Evolutionary conservation across 1,140 invertebrate species (phyloP).

Genomic region (Trichogramma pretiosum): DNA sequence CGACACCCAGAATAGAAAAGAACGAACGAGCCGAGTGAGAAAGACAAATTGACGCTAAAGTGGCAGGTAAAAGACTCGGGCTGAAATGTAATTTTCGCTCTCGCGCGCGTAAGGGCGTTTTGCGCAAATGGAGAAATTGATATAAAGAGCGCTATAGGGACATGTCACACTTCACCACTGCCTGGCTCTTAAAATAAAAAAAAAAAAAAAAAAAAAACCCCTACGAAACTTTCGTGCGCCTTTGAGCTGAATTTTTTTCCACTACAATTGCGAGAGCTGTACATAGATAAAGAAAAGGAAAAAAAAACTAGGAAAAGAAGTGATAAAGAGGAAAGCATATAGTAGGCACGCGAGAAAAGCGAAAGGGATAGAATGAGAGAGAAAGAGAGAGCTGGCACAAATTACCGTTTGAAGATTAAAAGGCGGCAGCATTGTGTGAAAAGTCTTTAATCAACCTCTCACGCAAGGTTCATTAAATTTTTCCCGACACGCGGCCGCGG

Average conservation of each 20-base stretch:
- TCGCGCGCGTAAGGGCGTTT: no score
- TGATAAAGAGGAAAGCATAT: no score
- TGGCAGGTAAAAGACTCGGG: background rate
- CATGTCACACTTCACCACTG: no score
- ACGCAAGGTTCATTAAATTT: constrained; percentile 1
- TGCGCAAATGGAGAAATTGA: no score
- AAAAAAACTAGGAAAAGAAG: no score
- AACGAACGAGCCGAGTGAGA: constrained; percentile 1
- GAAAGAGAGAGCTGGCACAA: constrained; percentile 1
- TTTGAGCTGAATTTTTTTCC: constrained; percentile 4
- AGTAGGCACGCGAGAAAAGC: no score
- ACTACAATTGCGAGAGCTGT: no score
- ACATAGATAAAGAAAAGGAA: no score
- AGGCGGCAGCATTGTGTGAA: constrained; percentile 1
- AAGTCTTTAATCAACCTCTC: constrained; percentile 7
- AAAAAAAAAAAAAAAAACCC: constrained; percentile 2
- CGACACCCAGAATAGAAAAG: no score
- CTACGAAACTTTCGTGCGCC: background rate
- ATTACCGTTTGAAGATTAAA: constrained; percentile 8
- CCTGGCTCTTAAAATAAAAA: no score
- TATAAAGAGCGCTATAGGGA: background rate
- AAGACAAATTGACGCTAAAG: background rate
- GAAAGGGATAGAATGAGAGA: no score
- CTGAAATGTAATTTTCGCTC: background rate
- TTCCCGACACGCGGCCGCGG: no score